These are phyloP conservation scores for Beris morrisii DNA, from an alignment of 2,888 invertebrate species.

Conservation along the genomic window DNA sequence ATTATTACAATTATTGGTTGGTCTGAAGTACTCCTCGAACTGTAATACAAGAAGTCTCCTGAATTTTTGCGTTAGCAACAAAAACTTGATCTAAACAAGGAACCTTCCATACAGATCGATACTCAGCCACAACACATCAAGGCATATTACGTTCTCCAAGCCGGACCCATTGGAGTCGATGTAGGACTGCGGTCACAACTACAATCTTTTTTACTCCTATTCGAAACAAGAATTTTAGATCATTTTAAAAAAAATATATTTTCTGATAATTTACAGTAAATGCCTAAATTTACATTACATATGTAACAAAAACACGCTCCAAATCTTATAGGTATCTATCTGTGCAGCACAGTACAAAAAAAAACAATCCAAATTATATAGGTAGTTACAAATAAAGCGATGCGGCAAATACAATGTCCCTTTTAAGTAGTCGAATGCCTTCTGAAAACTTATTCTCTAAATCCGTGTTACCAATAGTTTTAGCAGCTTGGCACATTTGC, in stretches of 20 bases:
- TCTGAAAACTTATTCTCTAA: conserved; percentile 95
- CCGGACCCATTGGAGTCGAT: too few species aligned
- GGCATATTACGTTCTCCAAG: too few species aligned
- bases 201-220: too few species aligned
- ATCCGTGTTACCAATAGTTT: conserved; percentile 94
- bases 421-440: conserved; percentile 86
- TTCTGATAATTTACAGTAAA: not conserved
- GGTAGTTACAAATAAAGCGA: conserved; percentile 82
- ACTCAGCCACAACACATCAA: too few species aligned
- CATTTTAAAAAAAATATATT: not conserved
- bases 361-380: conserved; percentile 1
- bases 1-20: too few species aligned
- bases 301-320: conserved; percentile 6
- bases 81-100: too few species aligned
- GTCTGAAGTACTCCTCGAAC: too few species aligned
- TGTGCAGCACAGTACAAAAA: conserved; percentile 1
- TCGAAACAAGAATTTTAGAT: too few species aligned
- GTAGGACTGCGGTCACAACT: too few species aligned
- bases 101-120: too few species aligned
- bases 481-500: conserved; percentile 94
- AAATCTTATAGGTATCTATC: not conserved
- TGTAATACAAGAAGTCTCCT: too few species aligned
- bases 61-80: too few species aligned
- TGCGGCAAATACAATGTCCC: conserved; percentile 99
- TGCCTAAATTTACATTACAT: conserved; percentile 10